Conservation (phyloP, 2,113 vertebrate genomes). For the Paradisaea rubra region DNA sequence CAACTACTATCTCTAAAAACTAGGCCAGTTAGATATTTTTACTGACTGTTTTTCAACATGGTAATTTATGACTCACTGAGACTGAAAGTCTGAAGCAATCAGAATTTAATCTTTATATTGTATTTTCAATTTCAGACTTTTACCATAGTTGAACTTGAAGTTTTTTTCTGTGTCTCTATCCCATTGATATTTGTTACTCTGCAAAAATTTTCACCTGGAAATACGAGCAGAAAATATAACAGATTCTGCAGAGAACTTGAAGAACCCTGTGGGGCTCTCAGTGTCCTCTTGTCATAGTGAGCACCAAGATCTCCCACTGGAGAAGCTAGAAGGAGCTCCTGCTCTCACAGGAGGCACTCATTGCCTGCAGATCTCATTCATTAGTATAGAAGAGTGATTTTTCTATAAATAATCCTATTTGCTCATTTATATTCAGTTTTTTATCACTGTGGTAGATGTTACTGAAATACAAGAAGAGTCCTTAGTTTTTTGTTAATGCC, state of each 20-base stretch:
- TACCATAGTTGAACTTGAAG: not conserved
- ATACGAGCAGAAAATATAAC: not conserved
- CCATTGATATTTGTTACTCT: not conserved
- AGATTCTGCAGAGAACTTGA: not conserved
- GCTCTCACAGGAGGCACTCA: not conserved
- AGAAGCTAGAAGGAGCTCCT: not conserved
- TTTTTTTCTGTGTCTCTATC: not conserved
- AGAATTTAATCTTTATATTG: not conserved
- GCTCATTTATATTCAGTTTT: conserved; percentile 5
- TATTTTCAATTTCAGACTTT: not conserved
- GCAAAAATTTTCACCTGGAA: not conserved
- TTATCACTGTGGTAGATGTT: conserved; percentile 15
- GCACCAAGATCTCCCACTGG: not conserved
- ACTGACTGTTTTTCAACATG: not conserved
- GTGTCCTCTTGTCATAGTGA: not conserved
- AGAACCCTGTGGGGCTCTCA: not conserved
- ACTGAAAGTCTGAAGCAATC: not conserved
- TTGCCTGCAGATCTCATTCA: not conserved
- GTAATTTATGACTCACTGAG: not conserved
- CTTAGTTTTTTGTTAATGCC: not conserved
- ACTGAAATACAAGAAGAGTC: not conserved
- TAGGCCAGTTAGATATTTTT: not conserved
- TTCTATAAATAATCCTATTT: not conserved
- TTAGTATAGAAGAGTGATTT: not conserved
- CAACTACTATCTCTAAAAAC: not conserved